Conservation (phyloP, 2,113 vertebrate genomes). For the Labrus mixtus region DNA sequence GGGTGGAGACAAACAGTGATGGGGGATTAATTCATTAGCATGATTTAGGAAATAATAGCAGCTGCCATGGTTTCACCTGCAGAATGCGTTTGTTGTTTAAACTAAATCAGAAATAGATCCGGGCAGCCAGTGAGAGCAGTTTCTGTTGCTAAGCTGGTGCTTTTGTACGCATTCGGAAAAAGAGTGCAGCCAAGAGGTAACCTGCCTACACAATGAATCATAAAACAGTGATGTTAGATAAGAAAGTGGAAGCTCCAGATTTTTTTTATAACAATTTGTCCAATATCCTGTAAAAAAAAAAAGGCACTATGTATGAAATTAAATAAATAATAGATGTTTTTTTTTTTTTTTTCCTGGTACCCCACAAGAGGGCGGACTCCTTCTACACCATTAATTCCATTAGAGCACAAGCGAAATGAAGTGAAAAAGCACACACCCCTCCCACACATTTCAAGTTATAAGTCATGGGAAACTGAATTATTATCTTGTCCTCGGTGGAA, state of each 20-base stretch:
- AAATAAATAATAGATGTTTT: background rate
- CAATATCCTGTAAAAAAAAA: constrained; percentile 13
- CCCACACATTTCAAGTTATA: constrained; percentile 55
- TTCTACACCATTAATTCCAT: constrained; percentile 53
- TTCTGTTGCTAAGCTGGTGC: constrained; percentile 15
- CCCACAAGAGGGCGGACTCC: constrained; percentile 73
- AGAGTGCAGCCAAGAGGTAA: constrained; percentile 35
- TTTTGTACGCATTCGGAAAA: constrained; percentile 26
- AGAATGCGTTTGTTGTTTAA: constrained; percentile 13
- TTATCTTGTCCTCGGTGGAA: constrained; percentile 44
- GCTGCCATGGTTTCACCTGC: background rate
- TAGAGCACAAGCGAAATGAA: constrained; percentile 29
- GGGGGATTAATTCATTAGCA: background rate
- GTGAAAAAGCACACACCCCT: constrained; percentile 50
- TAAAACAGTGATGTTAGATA: constrained; percentile 55
- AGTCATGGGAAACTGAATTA: constrained; percentile 41
- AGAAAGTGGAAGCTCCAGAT: constrained; percentile 34
- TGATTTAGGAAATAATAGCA: constrained; percentile 16
- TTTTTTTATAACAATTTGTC: constrained; percentile 27
- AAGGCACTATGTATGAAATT: background rate
- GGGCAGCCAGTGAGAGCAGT: constrained; percentile 15
- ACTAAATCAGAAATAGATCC: constrained; percentile 24
- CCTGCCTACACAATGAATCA: constrained; percentile 62
- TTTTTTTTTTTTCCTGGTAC: constrained; percentile 7
- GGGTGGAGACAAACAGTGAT: background rate